phyloP scores from a whole-genome alignment of 2,888 invertebrate genomes.

The Onchidella celtica region DNA sequence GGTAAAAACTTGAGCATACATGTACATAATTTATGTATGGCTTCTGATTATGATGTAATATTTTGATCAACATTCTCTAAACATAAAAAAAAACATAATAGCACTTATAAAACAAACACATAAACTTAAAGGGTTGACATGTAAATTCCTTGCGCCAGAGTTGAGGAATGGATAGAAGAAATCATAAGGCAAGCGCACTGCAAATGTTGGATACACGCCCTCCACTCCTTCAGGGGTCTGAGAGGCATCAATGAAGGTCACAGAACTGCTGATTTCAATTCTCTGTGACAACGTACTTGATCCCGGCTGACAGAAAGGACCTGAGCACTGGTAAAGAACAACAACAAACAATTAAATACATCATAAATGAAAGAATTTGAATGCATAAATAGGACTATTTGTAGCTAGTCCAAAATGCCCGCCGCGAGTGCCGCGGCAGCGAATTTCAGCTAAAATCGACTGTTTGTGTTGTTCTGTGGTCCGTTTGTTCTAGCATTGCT shows the following conservation, averaged over 20 bases:
- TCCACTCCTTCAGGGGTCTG: slow-evolving; percentile 81
- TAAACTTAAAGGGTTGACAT: background rate
- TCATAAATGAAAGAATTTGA: background rate
- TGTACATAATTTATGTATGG: too few species aligned
- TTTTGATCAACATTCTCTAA: too few species aligned
- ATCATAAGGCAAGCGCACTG: slow-evolving; percentile 86
- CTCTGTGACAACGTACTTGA: slow-evolving; percentile 58
- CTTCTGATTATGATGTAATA: too few species aligned
- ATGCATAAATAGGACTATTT: background rate
- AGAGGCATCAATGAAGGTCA: slow-evolving; percentile 82
- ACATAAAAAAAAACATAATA: too few species aligned
- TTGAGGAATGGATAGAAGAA: slow-evolving; percentile 86
- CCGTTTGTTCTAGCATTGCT: too few species aligned
- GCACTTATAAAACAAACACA: slow-evolving; percentile 15
- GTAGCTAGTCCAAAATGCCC: too few species aligned
- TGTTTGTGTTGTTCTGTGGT: too few species aligned
- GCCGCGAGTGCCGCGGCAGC: too few species aligned
- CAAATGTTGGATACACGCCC: slow-evolving; percentile 85
- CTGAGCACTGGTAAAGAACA: slow-evolving; percentile 69
- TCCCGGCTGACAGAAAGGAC: slow-evolving; percentile 70
- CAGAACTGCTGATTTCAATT: slow-evolving; percentile 79
- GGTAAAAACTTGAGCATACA: too few species aligned
- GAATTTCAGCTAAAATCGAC: too few species aligned
- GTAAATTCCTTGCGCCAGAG: slow-evolving; percentile 11
- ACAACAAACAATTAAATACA: background rate